phyloP scores from a whole-genome alignment of 2,113 vertebrate species.

The Ahaetulla prasina region DNA sequence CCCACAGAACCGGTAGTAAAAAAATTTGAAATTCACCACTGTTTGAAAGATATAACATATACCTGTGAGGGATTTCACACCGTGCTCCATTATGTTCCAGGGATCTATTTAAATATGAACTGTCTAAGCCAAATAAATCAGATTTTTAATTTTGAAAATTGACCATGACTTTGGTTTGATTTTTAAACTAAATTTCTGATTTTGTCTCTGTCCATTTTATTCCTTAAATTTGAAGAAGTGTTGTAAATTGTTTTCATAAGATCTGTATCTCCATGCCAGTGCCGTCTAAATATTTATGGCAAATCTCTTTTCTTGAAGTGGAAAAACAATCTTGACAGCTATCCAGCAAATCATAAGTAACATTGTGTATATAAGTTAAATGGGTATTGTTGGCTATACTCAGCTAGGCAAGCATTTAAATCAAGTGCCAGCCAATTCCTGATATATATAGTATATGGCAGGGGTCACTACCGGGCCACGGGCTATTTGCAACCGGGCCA shows the following conservation, averaged over 20 bases:
- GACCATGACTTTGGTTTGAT: background rate
- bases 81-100: background rate
- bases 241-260: background rate
- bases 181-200: background rate
- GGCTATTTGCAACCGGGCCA: no score
- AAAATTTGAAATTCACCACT: no score
- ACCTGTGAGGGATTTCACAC: background rate
- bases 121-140: background rate
- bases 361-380: background rate
- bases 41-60: background rate
- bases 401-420: background rate
- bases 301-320: background rate
- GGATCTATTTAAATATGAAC: background rate
- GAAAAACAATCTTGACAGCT: background rate
- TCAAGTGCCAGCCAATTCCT: background rate
- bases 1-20: no score
- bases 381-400: background rate
- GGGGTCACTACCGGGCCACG: no score
- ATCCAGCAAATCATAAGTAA: background rate
- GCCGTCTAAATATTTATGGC: background rate
- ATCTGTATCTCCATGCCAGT: background rate
- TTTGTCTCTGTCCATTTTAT: background rate
- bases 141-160: background rate
- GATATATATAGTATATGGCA: background rate
- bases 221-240: background rate